A percentile compares a stretch with the other conserved stretches of the same genome.
These are phyloP conservation scores for Pangasius larnaudii DNA, from an alignment of 2,797 vertebrate species.

Conservation along the genomic window DNA sequence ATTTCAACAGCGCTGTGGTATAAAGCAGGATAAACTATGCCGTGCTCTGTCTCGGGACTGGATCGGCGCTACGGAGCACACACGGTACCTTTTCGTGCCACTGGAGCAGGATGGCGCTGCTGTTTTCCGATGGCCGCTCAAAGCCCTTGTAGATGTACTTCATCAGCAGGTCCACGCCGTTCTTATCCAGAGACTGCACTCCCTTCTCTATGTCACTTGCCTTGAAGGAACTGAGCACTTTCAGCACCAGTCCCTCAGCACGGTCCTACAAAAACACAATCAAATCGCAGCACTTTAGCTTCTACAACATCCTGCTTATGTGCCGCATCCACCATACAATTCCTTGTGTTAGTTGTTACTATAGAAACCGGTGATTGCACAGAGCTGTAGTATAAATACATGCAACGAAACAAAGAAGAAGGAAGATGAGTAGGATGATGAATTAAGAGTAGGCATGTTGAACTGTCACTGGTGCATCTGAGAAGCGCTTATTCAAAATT, in stretches of 20 bases:
- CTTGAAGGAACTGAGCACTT: constrained; percentile 96
- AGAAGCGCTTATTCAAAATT: background rate
- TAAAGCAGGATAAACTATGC: background rate
- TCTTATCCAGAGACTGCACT: constrained; percentile 94
- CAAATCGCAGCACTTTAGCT: background rate
- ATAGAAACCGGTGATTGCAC: background rate
- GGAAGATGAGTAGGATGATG: background rate
- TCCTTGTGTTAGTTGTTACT: background rate
- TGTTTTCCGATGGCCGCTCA: constrained; percentile 95
- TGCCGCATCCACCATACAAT: background rate
- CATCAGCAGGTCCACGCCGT: constrained; percentile 93
- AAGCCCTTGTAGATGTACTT: constrained; percentile 99
- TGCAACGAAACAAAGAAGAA: no score
- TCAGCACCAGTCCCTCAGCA: constrained; percentile 92
- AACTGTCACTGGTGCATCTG: background rate
- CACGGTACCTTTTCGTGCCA: constrained; percentile 94
- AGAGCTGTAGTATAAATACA: background rate
- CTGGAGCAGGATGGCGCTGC: constrained; percentile 92
- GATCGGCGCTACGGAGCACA: background rate
- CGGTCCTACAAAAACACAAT: constrained; percentile 80
- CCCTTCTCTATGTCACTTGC: constrained; percentile 95
- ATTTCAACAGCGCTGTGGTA: background rate
- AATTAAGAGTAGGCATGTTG: background rate
- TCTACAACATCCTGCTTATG: background rate
- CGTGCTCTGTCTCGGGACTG: background rate